Percentiles rank a stretch among this genome's conserved stretches.
These are phyloP conservation scores for Gallinago media DNA, from an alignment of 2,113 vertebrate genomes.

Conservation along the genomic window DNA sequence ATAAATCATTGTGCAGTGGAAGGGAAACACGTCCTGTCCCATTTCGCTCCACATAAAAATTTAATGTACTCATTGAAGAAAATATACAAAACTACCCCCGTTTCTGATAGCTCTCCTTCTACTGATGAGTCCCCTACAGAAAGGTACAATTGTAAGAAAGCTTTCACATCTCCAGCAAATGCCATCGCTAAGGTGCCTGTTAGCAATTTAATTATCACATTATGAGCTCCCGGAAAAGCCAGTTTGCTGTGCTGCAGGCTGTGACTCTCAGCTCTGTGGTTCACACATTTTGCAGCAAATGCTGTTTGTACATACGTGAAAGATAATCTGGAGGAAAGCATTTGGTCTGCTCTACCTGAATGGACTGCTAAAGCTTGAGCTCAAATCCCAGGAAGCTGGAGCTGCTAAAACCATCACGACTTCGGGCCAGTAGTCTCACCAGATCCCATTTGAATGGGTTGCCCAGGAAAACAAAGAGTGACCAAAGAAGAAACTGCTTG, in stretches of 20 bases:
- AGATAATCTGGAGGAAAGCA: conserved; percentile 38
- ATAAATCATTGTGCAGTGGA: conserved; percentile 99
- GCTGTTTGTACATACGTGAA: conserved; percentile 62
- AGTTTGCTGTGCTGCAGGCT: conserved; percentile 85
- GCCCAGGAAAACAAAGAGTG: not conserved
- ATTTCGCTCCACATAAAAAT: conserved; percentile 91
- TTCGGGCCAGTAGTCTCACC: not conserved
- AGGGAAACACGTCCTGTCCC: conserved; percentile 87
- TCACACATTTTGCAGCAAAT: conserved; percentile 81
- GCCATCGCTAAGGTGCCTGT: conserved; percentile 90
- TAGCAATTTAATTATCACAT: conserved; percentile 99
- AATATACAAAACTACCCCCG: conserved; percentile 48
- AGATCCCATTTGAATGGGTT: not conserved
- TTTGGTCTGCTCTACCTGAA: not conserved
- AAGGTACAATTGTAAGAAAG: conserved; percentile 77
- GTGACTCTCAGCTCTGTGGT: conserved; percentile 81
- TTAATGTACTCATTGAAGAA: conserved; percentile 85
- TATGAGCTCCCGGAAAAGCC: conserved; percentile 90
- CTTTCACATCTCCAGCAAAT: conserved; percentile 79
- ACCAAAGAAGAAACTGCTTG: not conserved
- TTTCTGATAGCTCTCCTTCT: conserved; percentile 61
- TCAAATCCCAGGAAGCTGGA: not conserved
- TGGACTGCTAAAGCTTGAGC: not conserved
- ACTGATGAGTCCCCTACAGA: conserved; percentile 71
- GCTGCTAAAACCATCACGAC: not conserved